Conservation (phyloP, 1,140 invertebrate genomes). For the Trigoniulus corallinus region DNA sequence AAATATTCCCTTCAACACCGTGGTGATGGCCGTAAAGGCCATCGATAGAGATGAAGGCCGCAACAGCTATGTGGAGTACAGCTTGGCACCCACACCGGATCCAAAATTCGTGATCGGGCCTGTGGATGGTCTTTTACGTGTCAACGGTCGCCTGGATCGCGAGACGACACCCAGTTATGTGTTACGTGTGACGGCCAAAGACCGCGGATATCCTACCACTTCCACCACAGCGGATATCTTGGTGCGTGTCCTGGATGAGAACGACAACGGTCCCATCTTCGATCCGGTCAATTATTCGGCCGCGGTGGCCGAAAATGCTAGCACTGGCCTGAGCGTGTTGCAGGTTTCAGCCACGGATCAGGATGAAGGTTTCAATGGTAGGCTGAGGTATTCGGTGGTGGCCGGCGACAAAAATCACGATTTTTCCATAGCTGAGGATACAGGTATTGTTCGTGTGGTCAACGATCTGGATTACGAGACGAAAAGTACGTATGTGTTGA, state of each 20-base stretch:
- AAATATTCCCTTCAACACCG: slow-evolving; percentile 72
- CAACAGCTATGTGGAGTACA: slow-evolving; percentile 85
- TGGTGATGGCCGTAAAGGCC: slow-evolving; percentile 78
- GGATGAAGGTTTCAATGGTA: slow-evolving; percentile 74
- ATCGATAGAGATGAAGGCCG: slow-evolving; percentile 79
- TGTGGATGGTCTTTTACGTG: slow-evolving; percentile 66
- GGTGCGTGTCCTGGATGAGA: slow-evolving; percentile 70
- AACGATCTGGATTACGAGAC: slow-evolving; percentile 85
- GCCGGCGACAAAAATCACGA: slow-evolving; percentile 80
- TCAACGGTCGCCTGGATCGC: slow-evolving; percentile 62
- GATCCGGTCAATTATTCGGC: slow-evolving; percentile 71
- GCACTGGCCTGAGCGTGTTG: slow-evolving; percentile 72
- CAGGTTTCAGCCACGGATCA: slow-evolving; percentile 81
- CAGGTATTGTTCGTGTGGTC: slow-evolving; percentile 68
- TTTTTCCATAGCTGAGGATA: slow-evolving; percentile 75
- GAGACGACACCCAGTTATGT: slow-evolving; percentile 66
- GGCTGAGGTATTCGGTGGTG: slow-evolving; percentile 62
- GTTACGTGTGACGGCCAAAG: slow-evolving; percentile 61
- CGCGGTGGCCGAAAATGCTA: slow-evolving; percentile 79
- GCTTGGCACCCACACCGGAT: slow-evolving; percentile 30
- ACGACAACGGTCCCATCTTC: slow-evolving; percentile 85
- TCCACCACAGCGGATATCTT: slow-evolving; percentile 47
- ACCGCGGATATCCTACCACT: slow-evolving; percentile 68
- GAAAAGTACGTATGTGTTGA: slow-evolving; percentile 61
- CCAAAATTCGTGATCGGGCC: slow-evolving; percentile 58